Percentiles rank a stretch among this genome's conserved stretches.
These are phyloP conservation scores for Anarsia innoxiella DNA, from an alignment of 2,888 invertebrate genomes.

Conservation along the genomic window DNA sequence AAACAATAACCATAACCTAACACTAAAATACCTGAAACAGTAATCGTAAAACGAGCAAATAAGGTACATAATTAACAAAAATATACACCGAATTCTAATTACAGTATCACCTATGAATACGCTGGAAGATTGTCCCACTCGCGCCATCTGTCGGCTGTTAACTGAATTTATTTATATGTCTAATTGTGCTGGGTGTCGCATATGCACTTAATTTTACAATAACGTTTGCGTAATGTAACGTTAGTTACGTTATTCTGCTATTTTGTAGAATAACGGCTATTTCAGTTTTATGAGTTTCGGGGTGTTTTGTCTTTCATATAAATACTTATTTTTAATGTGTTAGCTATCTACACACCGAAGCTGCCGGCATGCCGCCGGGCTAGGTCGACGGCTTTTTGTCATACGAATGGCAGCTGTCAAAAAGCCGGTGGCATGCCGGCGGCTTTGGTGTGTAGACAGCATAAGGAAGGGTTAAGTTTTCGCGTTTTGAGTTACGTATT, in stretches of 20 bases:
- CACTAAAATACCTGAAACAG: background rate
- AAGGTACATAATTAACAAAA: constrained; percentile 32
- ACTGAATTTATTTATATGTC: constrained; percentile 69
- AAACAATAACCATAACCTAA: background rate
- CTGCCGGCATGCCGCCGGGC: too few relatives aligned
- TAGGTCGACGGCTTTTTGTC: too few relatives aligned
- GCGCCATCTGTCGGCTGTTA: constrained; percentile 67
- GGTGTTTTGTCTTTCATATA: too few relatives aligned
- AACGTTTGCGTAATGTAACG: constrained; percentile 42
- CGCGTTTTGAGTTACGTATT: too few relatives aligned
- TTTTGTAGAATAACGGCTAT: constrained; percentile 56
- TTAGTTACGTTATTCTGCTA: constrained; percentile 54
- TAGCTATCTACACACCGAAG: too few relatives aligned
- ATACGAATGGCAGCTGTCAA: too few relatives aligned
- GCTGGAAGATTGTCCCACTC: constrained; percentile 53
- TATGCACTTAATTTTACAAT: constrained; percentile 62
- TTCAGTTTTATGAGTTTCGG: constrained; percentile 53
- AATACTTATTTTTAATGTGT: too few relatives aligned
- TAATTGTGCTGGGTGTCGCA: constrained; percentile 64
- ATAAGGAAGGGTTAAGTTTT: too few relatives aligned
- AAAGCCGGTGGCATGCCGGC: too few relatives aligned
- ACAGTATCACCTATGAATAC: constrained; percentile 63
- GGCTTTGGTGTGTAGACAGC: too few relatives aligned
- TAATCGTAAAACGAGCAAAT: background rate
- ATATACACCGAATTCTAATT: constrained; percentile 43